Percentiles rank a stretch among this genome's conserved stretches.
Evolutionary conservation across 2,113 vertebrate species (phyloP).

Genomic region (Pavo muticus): DNA sequence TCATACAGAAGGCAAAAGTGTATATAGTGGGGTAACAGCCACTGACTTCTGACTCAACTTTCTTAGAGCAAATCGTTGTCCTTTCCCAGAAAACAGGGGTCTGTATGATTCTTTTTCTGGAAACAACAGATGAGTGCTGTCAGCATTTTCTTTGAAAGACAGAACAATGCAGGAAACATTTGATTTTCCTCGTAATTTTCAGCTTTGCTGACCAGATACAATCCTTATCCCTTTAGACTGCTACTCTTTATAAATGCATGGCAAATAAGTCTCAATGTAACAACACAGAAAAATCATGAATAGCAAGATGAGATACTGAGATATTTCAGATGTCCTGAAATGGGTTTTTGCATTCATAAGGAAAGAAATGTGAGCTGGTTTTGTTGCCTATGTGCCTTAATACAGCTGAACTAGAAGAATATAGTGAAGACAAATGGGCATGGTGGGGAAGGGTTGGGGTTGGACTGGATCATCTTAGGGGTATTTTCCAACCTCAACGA

Average conservation of each 20-base stretch:
- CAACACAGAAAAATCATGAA: neutral
- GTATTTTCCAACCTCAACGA: too few relatives aligned
- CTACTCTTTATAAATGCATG: neutral
- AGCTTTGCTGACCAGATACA: neutral
- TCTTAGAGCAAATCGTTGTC: neutral
- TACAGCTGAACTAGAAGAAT: neutral
- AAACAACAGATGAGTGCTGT: neutral
- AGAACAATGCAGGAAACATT: neutral
- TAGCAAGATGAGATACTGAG: neutral
- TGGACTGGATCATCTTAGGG: too few relatives aligned
- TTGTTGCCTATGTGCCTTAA: neutral
- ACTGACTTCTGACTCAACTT: neutral
- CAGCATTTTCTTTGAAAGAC: neutral
- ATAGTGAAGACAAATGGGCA: too few relatives aligned
- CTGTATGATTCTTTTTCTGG: neutral
- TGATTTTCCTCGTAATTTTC: neutral
- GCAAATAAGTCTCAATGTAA: neutral
- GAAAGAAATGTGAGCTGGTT: neutral
- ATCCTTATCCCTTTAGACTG: neutral
- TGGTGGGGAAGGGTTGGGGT: too few relatives aligned
- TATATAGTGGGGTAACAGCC: neutral
- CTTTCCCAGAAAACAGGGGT: neutral
- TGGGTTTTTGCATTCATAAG: neutral
- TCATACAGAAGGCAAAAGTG: neutral
- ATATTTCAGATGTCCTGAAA: neutral